Conservation (phyloP, 2,797 vertebrate species). For the Pygocentrus nattereri region DNA sequence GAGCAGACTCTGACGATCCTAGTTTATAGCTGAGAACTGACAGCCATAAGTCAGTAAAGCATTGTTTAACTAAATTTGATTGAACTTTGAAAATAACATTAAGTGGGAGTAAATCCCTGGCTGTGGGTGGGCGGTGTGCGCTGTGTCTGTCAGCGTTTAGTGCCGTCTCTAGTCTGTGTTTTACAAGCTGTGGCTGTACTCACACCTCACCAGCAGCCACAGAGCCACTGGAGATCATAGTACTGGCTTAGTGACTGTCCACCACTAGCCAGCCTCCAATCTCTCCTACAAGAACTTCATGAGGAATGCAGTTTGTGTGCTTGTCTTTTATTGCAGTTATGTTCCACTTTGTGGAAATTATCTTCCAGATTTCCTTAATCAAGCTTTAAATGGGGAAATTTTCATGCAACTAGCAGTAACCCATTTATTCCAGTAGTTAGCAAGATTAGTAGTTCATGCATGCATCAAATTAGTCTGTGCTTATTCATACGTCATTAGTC, state of each 20-base stretch:
- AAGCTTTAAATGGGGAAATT: neutral
- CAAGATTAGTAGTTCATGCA: neutral
- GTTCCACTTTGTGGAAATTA: neutral
- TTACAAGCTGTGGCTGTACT: constrained; percentile 82
- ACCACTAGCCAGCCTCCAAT: constrained; percentile 86
- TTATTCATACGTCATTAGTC: too few relatives aligned
- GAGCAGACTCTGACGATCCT: too few relatives aligned
- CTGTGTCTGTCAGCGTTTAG: constrained; percentile 84
- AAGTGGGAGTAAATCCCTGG: neutral
- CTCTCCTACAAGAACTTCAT: constrained; percentile 73
- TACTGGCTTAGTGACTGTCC: constrained; percentile 92
- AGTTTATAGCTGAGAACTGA: too few relatives aligned
- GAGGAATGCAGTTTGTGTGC: neutral
- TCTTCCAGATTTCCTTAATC: neutral
- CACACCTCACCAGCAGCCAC: constrained; percentile 87
- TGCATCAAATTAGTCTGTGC: too few relatives aligned
- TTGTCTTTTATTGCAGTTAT: neutral
- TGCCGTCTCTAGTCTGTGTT: constrained; percentile 81
- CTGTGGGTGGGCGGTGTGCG: constrained; percentile 83
- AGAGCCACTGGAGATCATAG: constrained; percentile 93
- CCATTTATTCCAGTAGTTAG: neutral
- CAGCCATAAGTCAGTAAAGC: too few relatives aligned
- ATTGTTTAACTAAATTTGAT: too few relatives aligned
- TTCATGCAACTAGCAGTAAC: neutral
- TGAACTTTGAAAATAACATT: neutral